phyloP scores from a whole-genome alignment of 2,888 invertebrate genomes.

The Panorpa germanica region DNA sequence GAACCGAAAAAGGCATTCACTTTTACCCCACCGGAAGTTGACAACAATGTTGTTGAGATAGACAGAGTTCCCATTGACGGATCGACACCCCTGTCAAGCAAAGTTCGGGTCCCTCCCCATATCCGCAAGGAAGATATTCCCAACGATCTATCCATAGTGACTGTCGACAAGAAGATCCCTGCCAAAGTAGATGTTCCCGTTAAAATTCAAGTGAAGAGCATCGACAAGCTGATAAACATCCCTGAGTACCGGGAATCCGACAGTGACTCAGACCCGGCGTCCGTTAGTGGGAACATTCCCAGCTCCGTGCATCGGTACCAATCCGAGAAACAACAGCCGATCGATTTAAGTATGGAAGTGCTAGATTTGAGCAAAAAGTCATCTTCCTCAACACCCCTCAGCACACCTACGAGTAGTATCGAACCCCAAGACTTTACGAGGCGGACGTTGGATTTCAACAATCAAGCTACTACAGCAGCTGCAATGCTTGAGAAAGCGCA shows the following conservation, averaged over 20 bases:
- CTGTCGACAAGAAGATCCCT: constrained; percentile 23
- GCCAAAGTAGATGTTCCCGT: constrained; percentile 28
- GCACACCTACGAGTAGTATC: too few relatives aligned
- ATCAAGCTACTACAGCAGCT: constrained; percentile 22
- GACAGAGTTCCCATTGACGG: constrained; percentile 19
- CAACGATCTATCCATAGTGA: constrained; percentile 20
- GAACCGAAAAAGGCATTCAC: constrained; percentile 34
- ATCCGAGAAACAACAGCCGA: constrained; percentile 33
- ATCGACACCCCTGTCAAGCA: constrained; percentile 25
- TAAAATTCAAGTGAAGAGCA: constrained; percentile 39
- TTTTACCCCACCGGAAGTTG: constrained; percentile 31
- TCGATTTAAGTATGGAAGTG: constrained; percentile 61
- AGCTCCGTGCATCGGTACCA: constrained; percentile 8
- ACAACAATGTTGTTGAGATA: constrained; percentile 25
- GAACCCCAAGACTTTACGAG: constrained; percentile 26
- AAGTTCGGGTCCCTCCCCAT: constrained; percentile 22
- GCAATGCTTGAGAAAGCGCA: constrained; percentile 33
- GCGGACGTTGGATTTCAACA: constrained; percentile 26
- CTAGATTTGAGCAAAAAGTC: constrained; percentile 70
- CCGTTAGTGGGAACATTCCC: constrained; percentile 7
- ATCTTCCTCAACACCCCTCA: too few relatives aligned
- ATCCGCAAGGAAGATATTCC: constrained; percentile 27
- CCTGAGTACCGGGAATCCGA: constrained; percentile 27
- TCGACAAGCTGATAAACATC: constrained; percentile 38
- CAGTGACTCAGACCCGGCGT: constrained; percentile 21